These are phyloP conservation scores for Xenopus borealis DNA, from an alignment of 2,113 vertebrate genomes.

Conservation along the genomic window DNA sequence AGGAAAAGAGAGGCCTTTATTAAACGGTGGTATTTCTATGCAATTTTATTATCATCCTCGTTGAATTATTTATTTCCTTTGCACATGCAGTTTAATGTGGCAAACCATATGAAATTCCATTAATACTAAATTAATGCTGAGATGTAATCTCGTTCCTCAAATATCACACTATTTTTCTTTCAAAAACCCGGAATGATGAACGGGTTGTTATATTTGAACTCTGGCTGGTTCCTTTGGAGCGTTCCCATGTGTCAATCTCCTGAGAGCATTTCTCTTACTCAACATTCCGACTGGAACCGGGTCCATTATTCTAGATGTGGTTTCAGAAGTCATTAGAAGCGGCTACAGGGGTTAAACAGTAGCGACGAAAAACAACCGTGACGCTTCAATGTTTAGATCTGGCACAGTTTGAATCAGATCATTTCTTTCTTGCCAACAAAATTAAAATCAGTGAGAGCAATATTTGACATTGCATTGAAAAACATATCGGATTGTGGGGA, in stretches of 20 bases:
- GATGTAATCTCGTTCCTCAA: neutral
- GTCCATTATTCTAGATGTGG: too few relatives aligned
- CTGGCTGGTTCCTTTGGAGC: neutral
- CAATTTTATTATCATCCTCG: neutral
- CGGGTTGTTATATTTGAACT: neutral
- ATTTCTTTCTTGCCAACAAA: constrained; percentile 9
- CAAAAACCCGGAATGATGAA: neutral
- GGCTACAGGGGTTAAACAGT: neutral
- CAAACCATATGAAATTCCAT: neutral
- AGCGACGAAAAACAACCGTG: constrained; percentile 12
- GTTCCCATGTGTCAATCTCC: neutral
- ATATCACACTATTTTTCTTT: neutral
- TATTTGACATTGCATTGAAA: constrained; percentile 14
- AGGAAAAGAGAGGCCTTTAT: neutral
- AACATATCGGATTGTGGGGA: neutral
- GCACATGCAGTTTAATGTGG: neutral
- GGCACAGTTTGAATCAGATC: constrained; percentile 1
- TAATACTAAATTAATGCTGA: neutral
- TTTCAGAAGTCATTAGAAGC: neutral
- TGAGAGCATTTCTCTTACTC: neutral
- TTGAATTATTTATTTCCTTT: neutral
- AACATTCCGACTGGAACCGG: neutral
- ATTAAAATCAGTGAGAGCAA: constrained; percentile 7
- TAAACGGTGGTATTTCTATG: neutral
- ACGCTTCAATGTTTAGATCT: constrained; percentile 4